A percentile compares a stretch with the other conserved stretches of the same genome.
phyloP scores from a whole-genome alignment of 2,888 invertebrate genomes.

The Heteropelma amictum region DNA sequence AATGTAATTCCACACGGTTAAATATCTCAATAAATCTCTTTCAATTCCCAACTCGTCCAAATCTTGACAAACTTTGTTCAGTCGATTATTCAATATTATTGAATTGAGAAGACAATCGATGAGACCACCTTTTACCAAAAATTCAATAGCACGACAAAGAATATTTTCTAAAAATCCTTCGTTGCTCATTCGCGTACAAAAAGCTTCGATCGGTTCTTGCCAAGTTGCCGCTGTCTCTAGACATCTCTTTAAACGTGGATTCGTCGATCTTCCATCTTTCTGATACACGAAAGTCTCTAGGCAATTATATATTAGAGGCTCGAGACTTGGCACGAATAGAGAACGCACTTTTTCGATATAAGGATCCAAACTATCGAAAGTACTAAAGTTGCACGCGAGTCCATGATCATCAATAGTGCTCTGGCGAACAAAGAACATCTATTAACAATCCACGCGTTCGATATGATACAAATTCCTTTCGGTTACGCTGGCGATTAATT shows the following conservation, averaged over 20 bases:
- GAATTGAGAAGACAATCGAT: constrained; percentile 65
- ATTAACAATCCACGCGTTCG: too few relatives aligned
- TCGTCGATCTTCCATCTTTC: constrained; percentile 14
- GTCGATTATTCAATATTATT: constrained; percentile 63
- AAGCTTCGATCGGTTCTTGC: constrained; percentile 47
- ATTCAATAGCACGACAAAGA: constrained; percentile 57
- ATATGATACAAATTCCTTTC: too few relatives aligned
- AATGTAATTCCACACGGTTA: constrained; percentile 63
- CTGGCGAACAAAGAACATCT: not conserved
- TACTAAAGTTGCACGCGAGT: not conserved
- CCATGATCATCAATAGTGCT: not conserved
- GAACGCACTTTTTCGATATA: constrained; percentile 65
- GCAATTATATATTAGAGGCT: constrained; percentile 60
- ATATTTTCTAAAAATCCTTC: constrained; percentile 53
- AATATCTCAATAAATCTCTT: constrained; percentile 56
- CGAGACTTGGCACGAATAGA: constrained; percentile 65
- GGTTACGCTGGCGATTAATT: not conserved
- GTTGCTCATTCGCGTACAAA: constrained; percentile 48
- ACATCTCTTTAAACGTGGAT: constrained; percentile 58
- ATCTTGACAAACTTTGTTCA: constrained; percentile 63
- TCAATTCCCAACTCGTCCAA: constrained; percentile 61
- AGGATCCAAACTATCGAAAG: constrained; percentile 57
- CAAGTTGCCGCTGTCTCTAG: constrained; percentile 52
- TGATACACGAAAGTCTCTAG: constrained; percentile 65
- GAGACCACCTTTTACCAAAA: constrained; percentile 62